Conservation (phyloP, 2,888 invertebrate species). For the Temnothorax unifasciatus region DNA sequence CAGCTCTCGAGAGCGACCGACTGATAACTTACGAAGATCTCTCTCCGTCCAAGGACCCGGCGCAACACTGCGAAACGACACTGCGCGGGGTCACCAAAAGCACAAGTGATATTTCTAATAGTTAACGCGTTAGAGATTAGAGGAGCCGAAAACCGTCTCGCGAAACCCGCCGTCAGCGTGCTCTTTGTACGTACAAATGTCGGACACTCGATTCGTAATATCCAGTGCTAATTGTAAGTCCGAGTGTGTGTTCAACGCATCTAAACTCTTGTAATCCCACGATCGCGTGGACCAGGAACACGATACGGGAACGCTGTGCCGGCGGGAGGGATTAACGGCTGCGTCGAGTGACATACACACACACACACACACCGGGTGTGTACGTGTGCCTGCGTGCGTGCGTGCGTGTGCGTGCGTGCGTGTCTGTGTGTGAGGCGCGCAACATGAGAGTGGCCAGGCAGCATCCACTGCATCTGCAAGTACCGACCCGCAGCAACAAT, state of each 20-base stretch:
- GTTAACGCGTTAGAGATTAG: constrained; percentile 65
- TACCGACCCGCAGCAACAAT: constrained; percentile 82
- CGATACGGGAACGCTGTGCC: neutral
- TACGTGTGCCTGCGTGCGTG: constrained; percentile 55
- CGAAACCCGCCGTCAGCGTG: neutral
- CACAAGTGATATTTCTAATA: constrained; percentile 78
- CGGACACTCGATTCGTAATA: constrained; percentile 1
- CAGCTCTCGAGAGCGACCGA: constrained; percentile 66
- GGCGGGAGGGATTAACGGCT: neutral
- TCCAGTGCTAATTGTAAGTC: constrained; percentile 36
- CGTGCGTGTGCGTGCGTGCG: constrained; percentile 50
- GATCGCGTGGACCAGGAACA: constrained; percentile 41
- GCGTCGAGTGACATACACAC: neutral
- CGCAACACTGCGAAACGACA: constrained; percentile 61
- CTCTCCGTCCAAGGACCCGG: constrained; percentile 82
- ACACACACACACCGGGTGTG: neutral
- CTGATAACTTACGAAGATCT: constrained; percentile 76
- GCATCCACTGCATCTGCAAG: constrained; percentile 84
- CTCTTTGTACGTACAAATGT: constrained; percentile 33
- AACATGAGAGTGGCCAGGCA: constrained; percentile 84
- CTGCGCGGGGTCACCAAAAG: constrained; percentile 71
- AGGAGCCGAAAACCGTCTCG: constrained; percentile 36
- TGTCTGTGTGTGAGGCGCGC: constrained; percentile 59
- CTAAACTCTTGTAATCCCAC: constrained; percentile 16
- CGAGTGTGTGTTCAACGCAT: constrained; percentile 66